phyloP scores from a whole-genome alignment of 2,888 invertebrate genomes.

The Apotomis turbidana region DNA sequence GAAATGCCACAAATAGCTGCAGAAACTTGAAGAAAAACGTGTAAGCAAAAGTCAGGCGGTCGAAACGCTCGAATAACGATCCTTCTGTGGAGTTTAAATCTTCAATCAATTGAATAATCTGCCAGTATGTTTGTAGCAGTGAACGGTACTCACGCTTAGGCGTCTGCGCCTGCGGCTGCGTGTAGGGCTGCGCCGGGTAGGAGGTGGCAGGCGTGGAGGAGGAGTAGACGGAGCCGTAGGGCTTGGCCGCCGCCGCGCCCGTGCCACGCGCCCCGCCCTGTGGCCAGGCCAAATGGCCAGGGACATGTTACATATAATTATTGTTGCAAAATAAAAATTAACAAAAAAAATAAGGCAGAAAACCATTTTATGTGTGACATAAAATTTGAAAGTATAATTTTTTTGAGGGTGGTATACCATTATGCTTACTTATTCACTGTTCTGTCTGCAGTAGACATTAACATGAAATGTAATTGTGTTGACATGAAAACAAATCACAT shows the following conservation, averaged over 20 bases:
- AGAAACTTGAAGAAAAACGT: too few relatives aligned
- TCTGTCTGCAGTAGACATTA: too few relatives aligned
- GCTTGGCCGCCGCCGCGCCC: constrained; percentile 85
- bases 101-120: too few relatives aligned
- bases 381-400: too few relatives aligned
- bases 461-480: too few relatives aligned
- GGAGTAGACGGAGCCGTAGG: constrained; percentile 85
- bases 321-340: constrained; percentile 26
- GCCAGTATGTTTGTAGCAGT: background rate
- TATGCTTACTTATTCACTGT: too few relatives aligned
- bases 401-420: too few relatives aligned
- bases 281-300: constrained; percentile 45
- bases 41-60: too few relatives aligned
- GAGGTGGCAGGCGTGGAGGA: constrained; percentile 81
- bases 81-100: too few relatives aligned
- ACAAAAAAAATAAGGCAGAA: constrained; percentile 7
- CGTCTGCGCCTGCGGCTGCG: constrained; percentile 82
- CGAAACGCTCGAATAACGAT: too few relatives aligned
- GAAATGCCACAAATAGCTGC: too few relatives aligned
- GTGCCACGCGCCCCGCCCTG: constrained; percentile 75
- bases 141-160: constrained; percentile 83
- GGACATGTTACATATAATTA: constrained; percentile 34
- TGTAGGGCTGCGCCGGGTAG: constrained; percentile 80
- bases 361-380: background rate
- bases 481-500: too few relatives aligned